A percentile compares a stretch with the other conserved stretches of the same genome.
Conservation (phyloP, 2,113 vertebrate species). For the Cnemophilus loriae region DNA sequence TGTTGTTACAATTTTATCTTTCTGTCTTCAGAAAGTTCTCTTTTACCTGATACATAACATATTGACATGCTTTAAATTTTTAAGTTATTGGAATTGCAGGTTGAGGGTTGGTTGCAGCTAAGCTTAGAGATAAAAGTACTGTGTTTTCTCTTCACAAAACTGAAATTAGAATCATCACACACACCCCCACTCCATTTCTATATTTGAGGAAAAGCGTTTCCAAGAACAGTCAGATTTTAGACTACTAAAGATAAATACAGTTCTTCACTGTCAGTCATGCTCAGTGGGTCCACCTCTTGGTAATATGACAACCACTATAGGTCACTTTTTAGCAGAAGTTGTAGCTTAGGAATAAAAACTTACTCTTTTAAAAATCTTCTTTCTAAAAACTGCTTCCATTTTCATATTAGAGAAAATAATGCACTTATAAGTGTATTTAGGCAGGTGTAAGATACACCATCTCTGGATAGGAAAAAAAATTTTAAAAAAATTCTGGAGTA, state of each 20-base stretch:
- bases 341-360: background rate
- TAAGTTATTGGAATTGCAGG: background rate
- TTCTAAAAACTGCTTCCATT: background rate
- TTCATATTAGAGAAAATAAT: background rate
- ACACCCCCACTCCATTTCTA: background rate
- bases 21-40: background rate
- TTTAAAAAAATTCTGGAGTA: background rate
- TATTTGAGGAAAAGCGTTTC: background rate
- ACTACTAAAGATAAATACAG: background rate
- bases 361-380: background rate
- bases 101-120: background rate
- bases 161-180: background rate
- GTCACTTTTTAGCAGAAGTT: background rate
- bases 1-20: background rate
- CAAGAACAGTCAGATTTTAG: background rate
- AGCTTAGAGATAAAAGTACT: background rate
- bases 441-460: background rate
- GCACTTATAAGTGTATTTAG: background rate
- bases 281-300: constrained; percentile 69
- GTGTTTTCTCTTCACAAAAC: background rate
- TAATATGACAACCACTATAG: constrained; percentile 14
- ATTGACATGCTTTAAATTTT: background rate
- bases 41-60: background rate
- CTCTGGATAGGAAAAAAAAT: background rate
- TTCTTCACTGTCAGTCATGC: background rate